Percentiles rank a stretch among this genome's conserved stretches.
Evolutionary conservation across 1,140 invertebrate genomes (phyloP).

Genomic region (Aphelenchoides besseyi): DNA sequence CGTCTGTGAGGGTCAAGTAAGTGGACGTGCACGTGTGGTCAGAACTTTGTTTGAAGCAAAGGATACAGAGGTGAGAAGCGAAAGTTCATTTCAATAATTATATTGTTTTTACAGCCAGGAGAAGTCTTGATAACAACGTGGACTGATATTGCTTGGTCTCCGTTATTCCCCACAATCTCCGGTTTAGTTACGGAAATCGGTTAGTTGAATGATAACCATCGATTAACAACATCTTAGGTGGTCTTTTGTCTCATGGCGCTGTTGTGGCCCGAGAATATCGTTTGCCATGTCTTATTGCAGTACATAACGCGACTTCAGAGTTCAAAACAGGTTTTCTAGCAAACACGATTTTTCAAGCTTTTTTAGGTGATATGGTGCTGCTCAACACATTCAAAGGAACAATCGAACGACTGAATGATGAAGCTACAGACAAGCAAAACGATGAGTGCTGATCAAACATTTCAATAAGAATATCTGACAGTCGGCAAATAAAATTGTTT

Average conservation of each 20-base stretch:
- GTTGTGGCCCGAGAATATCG: constrained; percentile 71
- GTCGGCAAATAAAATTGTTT: background rate
- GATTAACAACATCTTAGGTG: too few species aligned
- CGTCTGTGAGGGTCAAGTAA: constrained; percentile 71
- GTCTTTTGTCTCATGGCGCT: constrained; percentile 75
- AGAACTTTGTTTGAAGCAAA: constrained; percentile 62
- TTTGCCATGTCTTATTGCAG: constrained; percentile 77
- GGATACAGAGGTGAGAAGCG: constrained; percentile 61
- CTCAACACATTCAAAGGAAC: background rate
- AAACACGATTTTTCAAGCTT: background rate
- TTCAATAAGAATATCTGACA: background rate
- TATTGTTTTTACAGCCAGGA: constrained; percentile 64
- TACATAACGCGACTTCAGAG: constrained; percentile 69
- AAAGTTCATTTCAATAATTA: background rate
- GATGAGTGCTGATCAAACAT: background rate
- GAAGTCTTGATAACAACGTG: constrained; percentile 76
- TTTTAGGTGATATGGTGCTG: constrained; percentile 53
- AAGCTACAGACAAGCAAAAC: background rate
- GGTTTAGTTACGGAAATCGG: background rate
- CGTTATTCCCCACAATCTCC: constrained; percentile 73
- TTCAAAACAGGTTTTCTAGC: constrained; percentile 68
- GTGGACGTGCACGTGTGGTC: constrained; percentile 73
- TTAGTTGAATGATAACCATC: too few species aligned
- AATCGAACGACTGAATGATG: background rate
- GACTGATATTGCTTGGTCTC: constrained; percentile 82